These are phyloP conservation scores for Tympanoctomys barrerae DNA, from an alignment of 2,797 vertebrate genomes.

Conservation along the genomic window DNA sequence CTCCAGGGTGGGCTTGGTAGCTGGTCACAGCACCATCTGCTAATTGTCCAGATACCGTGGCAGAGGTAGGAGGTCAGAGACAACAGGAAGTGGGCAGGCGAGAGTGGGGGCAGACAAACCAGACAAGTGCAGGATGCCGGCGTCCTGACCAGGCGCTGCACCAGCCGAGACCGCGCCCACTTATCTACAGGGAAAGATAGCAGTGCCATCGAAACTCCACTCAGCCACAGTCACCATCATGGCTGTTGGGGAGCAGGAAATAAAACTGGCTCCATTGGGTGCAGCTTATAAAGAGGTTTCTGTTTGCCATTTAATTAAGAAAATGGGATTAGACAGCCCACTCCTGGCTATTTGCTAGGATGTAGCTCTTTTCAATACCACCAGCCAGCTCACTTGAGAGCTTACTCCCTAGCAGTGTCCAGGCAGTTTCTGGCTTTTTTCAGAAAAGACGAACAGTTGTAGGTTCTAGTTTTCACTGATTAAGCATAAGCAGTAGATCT, in stretches of 20 bases:
- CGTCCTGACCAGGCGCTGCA: neutral
- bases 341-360: conserved; percentile 61
- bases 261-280: neutral
- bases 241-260: neutral
- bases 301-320: conserved; percentile 76
- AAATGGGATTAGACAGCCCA: conserved; percentile 71
- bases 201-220: conserved; percentile 34
- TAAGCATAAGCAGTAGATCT: conserved; percentile 61
- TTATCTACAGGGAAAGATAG: neutral
- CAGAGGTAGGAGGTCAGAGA: neutral
- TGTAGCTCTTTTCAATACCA: conserved; percentile 58
- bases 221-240: neutral
- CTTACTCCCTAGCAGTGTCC: neutral
- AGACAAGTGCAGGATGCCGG: neutral
- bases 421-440: conserved; percentile 67
- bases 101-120: neutral
- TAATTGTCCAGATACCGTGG: neutral
- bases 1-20: neutral
- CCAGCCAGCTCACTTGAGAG: neutral
- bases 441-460: conserved; percentile 1
- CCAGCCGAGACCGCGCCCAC: neutral
- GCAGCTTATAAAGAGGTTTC: conserved; percentile 46
- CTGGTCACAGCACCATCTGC: neutral
- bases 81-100: neutral
- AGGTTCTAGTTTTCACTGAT: conserved; percentile 57